A percentile compares a stretch with the other conserved stretches of the same genome.
Evolutionary conservation across 2,113 vertebrate species (phyloP).

Genomic region (Semnopithecus entellus): DNA sequence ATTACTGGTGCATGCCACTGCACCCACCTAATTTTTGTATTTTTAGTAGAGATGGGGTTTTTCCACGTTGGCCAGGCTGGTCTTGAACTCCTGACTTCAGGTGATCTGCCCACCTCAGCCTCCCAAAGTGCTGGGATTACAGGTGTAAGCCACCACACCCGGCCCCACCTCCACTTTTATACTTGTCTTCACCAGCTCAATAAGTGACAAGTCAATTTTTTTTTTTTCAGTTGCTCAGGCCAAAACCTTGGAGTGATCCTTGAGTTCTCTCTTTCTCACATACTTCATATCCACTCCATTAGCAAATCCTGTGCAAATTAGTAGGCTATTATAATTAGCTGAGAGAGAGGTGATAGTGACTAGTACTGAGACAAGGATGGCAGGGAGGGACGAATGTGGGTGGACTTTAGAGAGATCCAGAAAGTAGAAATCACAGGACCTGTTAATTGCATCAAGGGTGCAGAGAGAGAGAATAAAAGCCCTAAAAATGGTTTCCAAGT

Average conservation of each 20-base stretch:
- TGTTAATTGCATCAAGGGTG: not conserved
- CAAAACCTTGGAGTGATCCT: not conserved
- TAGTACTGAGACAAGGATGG: not conserved
- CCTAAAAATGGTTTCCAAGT: not conserved
- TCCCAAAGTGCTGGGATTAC: too few relatives aligned
- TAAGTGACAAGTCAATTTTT: conserved; percentile 21
- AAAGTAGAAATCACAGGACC: not conserved
- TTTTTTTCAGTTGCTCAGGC: not conserved
- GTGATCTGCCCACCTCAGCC: too few relatives aligned
- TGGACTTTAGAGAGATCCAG: not conserved
- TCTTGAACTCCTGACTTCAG: too few relatives aligned
- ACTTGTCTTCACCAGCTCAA: not conserved
- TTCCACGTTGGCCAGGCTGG: too few relatives aligned
- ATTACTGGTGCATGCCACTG: too few relatives aligned
- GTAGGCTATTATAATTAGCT: conserved; percentile 22
- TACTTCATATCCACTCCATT: not conserved
- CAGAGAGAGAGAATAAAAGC: not conserved
- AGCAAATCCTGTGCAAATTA: conserved; percentile 11
- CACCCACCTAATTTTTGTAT: too few relatives aligned
- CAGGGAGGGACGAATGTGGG: not conserved
- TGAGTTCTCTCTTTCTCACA: conserved; percentile 35
- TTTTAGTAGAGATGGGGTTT: too few relatives aligned
- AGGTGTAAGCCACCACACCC: too few relatives aligned
- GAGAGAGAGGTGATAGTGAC: not conserved
- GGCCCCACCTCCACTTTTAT: not conserved